These are phyloP conservation scores for Rissa tridactyla DNA, from an alignment of 2,113 vertebrate species.

Conservation along the genomic window DNA sequence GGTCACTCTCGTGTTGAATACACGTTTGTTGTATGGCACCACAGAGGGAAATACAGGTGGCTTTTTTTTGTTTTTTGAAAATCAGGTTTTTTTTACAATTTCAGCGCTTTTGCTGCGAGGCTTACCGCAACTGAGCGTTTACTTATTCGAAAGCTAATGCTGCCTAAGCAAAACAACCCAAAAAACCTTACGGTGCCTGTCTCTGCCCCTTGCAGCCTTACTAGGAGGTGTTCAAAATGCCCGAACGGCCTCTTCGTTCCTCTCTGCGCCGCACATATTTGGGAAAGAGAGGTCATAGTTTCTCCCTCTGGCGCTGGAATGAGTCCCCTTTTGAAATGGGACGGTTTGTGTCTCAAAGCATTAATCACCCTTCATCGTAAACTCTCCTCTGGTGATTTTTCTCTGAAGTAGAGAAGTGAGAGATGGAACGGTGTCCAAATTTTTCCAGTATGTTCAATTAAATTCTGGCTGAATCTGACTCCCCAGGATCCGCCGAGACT, in stretches of 20 bases:
- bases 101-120: neutral
- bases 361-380: neutral
- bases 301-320: neutral
- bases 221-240: neutral
- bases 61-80: neutral
- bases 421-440: neutral
- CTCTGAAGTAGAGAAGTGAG: neutral
- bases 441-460: neutral
- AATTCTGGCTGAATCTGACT: neutral
- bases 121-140: neutral
- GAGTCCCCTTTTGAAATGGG: neutral
- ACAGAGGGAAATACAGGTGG: neutral
- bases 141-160: neutral
- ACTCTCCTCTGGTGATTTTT: neutral
- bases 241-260: neutral
- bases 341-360: neutral
- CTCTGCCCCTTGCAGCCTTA: neutral
- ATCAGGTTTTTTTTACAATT: neutral
- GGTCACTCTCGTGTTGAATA: neutral
- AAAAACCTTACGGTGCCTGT: neutral
- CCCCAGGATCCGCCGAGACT: neutral
- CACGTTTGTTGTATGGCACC: neutral
- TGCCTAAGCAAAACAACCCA: neutral
- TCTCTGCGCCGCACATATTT: accelerated
- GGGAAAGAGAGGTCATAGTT: neutral